Conservation (phyloP, 2,888 invertebrate species). For the Nomada ferruginata region DNA sequence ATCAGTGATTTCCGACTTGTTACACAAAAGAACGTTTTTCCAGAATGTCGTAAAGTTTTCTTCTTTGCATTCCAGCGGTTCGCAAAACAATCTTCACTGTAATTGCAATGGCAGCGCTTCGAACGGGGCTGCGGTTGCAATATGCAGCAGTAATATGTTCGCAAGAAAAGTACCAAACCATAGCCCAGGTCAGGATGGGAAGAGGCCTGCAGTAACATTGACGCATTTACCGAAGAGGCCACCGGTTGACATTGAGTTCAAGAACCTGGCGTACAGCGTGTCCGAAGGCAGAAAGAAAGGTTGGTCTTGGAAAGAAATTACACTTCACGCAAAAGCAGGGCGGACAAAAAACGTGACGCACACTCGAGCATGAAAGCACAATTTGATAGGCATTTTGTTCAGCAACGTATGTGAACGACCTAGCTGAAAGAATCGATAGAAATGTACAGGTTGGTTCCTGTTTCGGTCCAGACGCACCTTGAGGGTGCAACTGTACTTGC, state of each 20-base stretch:
- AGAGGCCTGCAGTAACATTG: conserved; percentile 90
- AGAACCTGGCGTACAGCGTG: conserved; percentile 94
- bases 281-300: conserved; percentile 92
- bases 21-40: background rate
- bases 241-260: conserved; percentile 95
- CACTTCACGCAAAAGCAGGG: background rate
- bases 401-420: conserved; percentile 74
- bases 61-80: conserved; percentile 86
- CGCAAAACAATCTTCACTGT: conserved; percentile 88
- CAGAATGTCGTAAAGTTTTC: background rate
- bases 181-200: conserved; percentile 86
- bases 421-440: conserved; percentile 78
- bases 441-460: conserved; percentile 71
- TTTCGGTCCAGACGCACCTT: conserved; percentile 72
- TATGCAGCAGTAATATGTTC: conserved; percentile 85
- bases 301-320: conserved; percentile 59
- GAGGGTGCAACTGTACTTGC: conserved; percentile 61
- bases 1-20: background rate
- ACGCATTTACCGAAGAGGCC: conserved; percentile 94
- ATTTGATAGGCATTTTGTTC: conserved; percentile 41
- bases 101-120: conserved; percentile 85
- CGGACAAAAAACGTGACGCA: background rate
- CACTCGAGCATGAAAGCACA: background rate
- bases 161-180: conserved; percentile 90
- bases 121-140: conserved; percentile 80